A percentile compares a stretch with the other conserved stretches of the same genome.
phyloP scores from a whole-genome alignment of 2,888 invertebrate species.

The Stenichneumon culpator region DNA sequence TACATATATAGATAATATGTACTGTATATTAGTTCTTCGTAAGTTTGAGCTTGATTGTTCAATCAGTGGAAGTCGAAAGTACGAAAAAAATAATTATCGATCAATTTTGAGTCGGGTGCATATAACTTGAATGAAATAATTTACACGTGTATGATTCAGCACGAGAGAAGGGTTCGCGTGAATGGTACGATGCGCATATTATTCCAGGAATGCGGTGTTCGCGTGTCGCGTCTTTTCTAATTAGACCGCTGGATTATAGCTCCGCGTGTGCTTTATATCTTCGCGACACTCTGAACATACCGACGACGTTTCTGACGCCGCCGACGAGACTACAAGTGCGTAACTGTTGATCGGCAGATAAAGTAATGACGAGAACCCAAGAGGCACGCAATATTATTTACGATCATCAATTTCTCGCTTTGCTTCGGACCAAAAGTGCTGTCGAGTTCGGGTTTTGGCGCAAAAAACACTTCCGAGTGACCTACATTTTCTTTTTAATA shows the following conservation, averaged over 20 bases:
- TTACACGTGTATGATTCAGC: conserved; percentile 21
- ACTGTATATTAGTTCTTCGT: background rate
- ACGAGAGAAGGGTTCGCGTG: conserved; percentile 30
- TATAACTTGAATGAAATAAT: conserved; percentile 56
- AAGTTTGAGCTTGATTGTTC: background rate
- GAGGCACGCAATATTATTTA: background rate
- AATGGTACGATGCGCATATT: conserved; percentile 62
- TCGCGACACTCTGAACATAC: conserved; percentile 60
- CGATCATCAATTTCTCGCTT: background rate
- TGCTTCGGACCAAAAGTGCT: background rate
- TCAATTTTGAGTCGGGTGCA: background rate
- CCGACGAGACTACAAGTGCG: background rate
- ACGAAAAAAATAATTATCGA: background rate
- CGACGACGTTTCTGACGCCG: conserved; percentile 36
- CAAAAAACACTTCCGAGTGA: conserved; percentile 14
- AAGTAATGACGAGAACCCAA: conserved; percentile 23
- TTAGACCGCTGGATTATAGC: conserved; percentile 79
- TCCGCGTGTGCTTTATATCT: conserved; percentile 44
- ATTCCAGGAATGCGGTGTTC: conserved; percentile 75
- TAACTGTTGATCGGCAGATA: conserved; percentile 13
- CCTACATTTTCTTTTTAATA: too few species aligned
- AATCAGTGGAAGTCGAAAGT: background rate
- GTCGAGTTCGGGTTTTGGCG: background rate
- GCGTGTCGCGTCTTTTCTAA: conserved; percentile 79
- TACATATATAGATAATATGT: background rate